phyloP scores from a whole-genome alignment of 92 coral and sea anemone species.

The Epizoanthus stellaris region DNA sequence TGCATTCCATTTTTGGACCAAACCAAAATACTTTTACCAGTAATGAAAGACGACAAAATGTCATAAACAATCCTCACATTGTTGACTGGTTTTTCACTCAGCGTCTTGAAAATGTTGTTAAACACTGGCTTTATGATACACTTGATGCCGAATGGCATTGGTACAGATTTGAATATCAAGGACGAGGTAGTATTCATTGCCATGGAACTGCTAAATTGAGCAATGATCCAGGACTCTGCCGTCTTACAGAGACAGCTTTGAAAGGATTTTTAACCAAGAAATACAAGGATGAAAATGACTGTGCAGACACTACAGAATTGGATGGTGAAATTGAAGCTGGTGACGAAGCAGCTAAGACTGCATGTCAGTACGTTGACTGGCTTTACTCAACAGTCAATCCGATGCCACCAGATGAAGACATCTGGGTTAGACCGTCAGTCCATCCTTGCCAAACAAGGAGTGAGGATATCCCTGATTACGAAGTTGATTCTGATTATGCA shows the following conservation, averaged over 20 bases:
- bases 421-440: conserved; percentile 47
- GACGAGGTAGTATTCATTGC: conserved; percentile 50
- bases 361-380: conserved; percentile 47
- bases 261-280: conserved; percentile 59
- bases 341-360: conserved; percentile 35
- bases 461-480: no score
- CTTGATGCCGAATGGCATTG: conserved; percentile 66
- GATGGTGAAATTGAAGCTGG: conserved; percentile 26
- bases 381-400: conserved; percentile 46
- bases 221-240: conserved; percentile 65
- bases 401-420: conserved; percentile 51
- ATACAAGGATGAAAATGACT: conserved; percentile 36
- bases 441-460: conserved; percentile 37
- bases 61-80: conserved; percentile 61
- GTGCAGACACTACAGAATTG: conserved; percentile 3
- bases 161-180: conserved; percentile 66
- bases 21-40: neutral
- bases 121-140: conserved; percentile 67
- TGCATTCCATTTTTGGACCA: conserved; percentile 21
- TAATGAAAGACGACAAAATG: conserved; percentile 55
- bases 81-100: conserved; percentile 62
- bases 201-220: conserved; percentile 46
- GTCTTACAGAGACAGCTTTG: conserved; percentile 48
- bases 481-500: no score
- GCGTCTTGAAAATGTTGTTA: conserved; percentile 52